Percentiles rank a stretch among this genome's conserved stretches.
These are phyloP conservation scores for Aricia artaxerxes DNA, from an alignment of 2,888 invertebrate species.

Conservation along the genomic window DNA sequence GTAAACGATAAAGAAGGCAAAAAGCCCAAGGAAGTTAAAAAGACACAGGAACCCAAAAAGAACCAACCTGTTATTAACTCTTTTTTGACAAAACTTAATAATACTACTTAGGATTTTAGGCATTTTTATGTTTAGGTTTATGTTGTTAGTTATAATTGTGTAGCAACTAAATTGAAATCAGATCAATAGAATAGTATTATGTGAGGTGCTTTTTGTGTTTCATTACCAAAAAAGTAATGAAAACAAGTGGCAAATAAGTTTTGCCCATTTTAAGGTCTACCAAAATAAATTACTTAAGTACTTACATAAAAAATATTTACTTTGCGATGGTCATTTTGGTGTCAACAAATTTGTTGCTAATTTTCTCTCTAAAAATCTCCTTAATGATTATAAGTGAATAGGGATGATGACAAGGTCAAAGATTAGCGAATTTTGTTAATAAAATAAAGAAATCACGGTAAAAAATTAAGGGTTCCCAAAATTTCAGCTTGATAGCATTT, in stretches of 20 bases:
- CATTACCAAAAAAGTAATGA: background rate
- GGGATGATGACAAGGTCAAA: too few species aligned
- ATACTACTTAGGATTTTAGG: constrained; percentile 30
- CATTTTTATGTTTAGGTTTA: background rate
- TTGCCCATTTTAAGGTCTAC: background rate
- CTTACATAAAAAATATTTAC: background rate
- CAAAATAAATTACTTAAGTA: background rate
- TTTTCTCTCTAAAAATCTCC: constrained; percentile 3
- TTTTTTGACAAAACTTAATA: constrained; percentile 64
- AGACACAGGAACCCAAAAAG: constrained; percentile 60
- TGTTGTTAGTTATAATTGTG: constrained; percentile 5
- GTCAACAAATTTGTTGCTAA: background rate
- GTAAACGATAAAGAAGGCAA: constrained; percentile 59
- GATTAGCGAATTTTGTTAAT: too few species aligned
- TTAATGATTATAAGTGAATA: background rate
- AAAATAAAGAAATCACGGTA: too few species aligned
- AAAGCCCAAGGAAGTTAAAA: constrained; percentile 59
- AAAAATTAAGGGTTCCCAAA: too few species aligned
- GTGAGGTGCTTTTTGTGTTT: background rate
- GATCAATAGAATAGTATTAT: background rate
- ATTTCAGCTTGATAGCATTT: too few species aligned
- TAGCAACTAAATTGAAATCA: background rate
- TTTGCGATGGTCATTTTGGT: background rate
- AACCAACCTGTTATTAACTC: constrained; percentile 71
- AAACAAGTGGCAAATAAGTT: background rate